Evolutionary conservation across 2,797 vertebrate species (phyloP).

Genomic region (Hafferia zeledoni): DNA sequence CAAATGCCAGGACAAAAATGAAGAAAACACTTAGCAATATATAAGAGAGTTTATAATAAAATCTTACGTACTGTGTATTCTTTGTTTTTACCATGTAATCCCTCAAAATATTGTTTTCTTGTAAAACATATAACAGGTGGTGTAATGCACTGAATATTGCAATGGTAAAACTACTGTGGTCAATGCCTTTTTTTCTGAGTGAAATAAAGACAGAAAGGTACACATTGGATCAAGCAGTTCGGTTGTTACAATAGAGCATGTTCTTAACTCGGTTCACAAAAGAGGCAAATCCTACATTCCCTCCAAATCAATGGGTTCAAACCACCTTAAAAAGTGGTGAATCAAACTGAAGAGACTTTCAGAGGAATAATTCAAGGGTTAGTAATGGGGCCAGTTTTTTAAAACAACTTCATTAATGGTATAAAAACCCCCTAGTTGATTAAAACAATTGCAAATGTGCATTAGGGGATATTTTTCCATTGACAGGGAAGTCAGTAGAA

Average conservation of each 20-base stretch:
- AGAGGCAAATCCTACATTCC: neutral
- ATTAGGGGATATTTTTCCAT: neutral
- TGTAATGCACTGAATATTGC: neutral
- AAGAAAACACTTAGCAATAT: neutral
- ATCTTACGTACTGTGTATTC: neutral
- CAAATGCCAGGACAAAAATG: neutral
- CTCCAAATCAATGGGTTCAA: neutral
- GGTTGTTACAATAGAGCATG: neutral
- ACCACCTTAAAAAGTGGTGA: neutral
- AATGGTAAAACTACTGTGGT: neutral
- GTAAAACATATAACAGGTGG: neutral
- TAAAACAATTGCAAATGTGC: neutral
- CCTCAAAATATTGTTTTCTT: neutral
- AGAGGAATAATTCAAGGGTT: accelerated
- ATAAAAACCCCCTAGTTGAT: neutral
- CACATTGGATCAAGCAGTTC: neutral
- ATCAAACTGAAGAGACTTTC: neutral
- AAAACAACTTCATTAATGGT: neutral
- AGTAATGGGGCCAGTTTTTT: neutral
- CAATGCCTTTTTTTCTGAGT: neutral
- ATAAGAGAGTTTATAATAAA: neutral
- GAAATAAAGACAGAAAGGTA: neutral
- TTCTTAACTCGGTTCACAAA: neutral
- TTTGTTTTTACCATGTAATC: neutral
- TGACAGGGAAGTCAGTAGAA: neutral